These are phyloP conservation scores for Nesidiocoris tenuis DNA, from an alignment of 2,888 invertebrate species.

Conservation along the genomic window DNA sequence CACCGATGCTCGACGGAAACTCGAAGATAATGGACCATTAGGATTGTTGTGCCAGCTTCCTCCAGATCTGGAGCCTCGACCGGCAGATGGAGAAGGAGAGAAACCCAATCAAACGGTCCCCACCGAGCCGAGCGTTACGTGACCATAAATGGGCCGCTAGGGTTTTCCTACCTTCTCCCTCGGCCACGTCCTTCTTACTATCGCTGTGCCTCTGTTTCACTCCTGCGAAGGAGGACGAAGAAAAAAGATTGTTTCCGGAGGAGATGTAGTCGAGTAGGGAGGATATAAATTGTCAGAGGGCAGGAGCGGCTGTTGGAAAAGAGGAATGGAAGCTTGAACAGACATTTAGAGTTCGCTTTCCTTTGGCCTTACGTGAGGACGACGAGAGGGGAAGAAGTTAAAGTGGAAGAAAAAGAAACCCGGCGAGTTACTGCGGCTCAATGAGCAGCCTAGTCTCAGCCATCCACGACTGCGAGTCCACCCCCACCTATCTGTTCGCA, in stretches of 20 bases:
- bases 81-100: background rate
- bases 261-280: background rate
- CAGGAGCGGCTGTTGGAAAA: background rate
- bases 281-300: conserved; percentile 17
- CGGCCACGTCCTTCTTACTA: background rate
- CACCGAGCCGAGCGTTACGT: background rate
- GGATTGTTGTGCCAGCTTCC: background rate
- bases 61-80: background rate
- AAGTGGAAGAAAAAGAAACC: background rate
- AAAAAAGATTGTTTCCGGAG: conserved; percentile 21
- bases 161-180: background rate
- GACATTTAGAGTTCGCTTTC: conserved; percentile 7
- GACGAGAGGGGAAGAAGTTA: background rate
- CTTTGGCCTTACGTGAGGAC: background rate
- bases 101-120: conserved; percentile 11
- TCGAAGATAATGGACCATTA: background rate
- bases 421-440: background rate
- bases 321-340: conserved; percentile 1
- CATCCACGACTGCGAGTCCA: too few species aligned
- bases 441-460: background rate
- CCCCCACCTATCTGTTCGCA: background rate
- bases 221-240: background rate
- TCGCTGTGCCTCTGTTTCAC: background rate
- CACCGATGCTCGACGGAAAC: background rate
- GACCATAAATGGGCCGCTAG: conserved; percentile 10